phyloP scores from a whole-genome alignment of 2,797 vertebrate species.

The Alectoris magna region DNA sequence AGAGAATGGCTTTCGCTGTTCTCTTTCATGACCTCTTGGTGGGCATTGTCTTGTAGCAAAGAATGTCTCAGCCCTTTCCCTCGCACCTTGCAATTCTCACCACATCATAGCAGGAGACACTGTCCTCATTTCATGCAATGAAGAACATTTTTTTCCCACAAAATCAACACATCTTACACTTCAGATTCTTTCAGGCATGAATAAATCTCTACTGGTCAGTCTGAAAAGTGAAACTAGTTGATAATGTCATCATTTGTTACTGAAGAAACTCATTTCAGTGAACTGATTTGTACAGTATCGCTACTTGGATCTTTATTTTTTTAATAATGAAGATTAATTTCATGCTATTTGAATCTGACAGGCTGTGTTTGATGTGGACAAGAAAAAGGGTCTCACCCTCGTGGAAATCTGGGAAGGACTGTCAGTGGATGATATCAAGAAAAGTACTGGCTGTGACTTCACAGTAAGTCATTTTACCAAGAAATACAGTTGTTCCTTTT shows the following conservation, averaged over 20 bases:
- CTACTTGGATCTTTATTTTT: background rate
- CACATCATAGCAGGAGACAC: background rate
- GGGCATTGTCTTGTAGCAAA: background rate
- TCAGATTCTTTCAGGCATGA: background rate
- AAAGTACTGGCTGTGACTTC: conserved; percentile 92
- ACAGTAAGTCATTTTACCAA: conserved; percentile 81
- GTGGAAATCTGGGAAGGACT: conserved; percentile 94
- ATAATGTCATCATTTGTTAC: background rate
- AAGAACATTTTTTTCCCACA: background rate
- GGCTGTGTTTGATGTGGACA: conserved; percentile 97
- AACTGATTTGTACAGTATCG: background rate
- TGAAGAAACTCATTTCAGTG: background rate
- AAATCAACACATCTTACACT: background rate
- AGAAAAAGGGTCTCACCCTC: conserved; percentile 90
- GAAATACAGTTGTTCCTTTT: background rate
- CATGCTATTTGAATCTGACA: conserved; percentile 64
- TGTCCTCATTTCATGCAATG: background rate
- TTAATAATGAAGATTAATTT: background rate
- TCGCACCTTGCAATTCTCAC: background rate
- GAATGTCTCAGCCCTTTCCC: background rate
- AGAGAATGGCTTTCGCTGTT: background rate
- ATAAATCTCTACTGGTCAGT: background rate
- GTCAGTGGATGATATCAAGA: conserved; percentile 91
- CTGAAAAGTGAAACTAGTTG: background rate
- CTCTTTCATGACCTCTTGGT: background rate